These are phyloP conservation scores for Cephalotes varians DNA, from an alignment of 2,888 invertebrate species.

Conservation along the genomic window DNA sequence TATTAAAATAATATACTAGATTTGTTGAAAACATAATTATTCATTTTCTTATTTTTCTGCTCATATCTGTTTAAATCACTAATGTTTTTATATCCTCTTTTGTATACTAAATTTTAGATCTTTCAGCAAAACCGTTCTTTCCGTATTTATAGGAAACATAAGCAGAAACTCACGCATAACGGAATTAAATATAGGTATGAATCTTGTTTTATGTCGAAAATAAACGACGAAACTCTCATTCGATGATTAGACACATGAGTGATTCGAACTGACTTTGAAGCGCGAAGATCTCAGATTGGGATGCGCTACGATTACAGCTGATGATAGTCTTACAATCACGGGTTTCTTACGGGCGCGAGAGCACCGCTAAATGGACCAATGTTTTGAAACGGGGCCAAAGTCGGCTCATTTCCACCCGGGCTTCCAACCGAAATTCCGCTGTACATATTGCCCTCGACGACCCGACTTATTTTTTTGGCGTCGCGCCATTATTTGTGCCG, in stretches of 20 bases:
- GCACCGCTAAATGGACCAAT: constrained; percentile 16
- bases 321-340: neutral
- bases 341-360: neutral
- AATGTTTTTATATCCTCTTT: no score
- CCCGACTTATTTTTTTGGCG: constrained; percentile 18
- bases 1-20: neutral
- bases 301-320: neutral
- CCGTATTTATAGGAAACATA: no score
- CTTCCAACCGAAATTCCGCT: neutral
- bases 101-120: no score
- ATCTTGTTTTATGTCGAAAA: constrained; percentile 1
- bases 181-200: neutral
- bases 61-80: neutral
- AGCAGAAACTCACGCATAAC: no score
- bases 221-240: neutral
- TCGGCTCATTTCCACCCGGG: neutral
- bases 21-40: neutral
- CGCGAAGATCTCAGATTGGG: neutral
- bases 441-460: neutral
- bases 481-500: constrained; percentile 28
- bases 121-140: no score
- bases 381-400: constrained; percentile 51
- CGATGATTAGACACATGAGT: neutral
- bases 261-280: neutral
- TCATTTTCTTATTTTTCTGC: neutral